Base-by-base conservation (phyloP, 2,888 invertebrate genomes). In the Carpatolechia fugitivella region DNA sequence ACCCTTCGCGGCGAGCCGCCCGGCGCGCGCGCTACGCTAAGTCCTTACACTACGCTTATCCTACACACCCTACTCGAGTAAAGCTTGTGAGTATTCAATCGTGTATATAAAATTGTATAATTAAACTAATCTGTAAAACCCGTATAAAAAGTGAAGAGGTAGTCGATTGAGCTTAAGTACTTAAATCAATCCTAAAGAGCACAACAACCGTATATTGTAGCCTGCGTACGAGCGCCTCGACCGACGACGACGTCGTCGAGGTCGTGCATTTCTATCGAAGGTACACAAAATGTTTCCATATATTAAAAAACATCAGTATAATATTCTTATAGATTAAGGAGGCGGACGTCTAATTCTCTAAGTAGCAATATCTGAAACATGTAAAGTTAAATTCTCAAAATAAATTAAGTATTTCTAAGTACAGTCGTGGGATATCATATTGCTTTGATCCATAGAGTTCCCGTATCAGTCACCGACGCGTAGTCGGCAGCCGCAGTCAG, bases 111-210 rank as follows among this genome's bases (percentile, higher is more conserved):
- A 79, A 85, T 85, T 90, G 89, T 90, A 90, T 89, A 89, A 89
- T 90, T 90, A 88, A 88, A 89, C 89, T 89, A 89, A 85, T 88
- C 83, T 89, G 87, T 88, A 89, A 82, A 89, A 90, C 89, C 90
- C 90, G 89, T 89, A 89, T 88, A 89, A 89, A 87, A 89, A 86
- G 83, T 87, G 87, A 88, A 89, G 89, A 89, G 89, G 89, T 90
- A 89, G 85, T 80, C 86, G 81, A 83, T 88, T 88, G 85, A 88
- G 88, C 87, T 88, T 89, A 86, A 88, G 89, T 88, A 87, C 86
- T 82, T 84, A 83, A 85, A 85, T 83, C 79, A 82, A 85, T 81
- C 78, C 78, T 82, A 78, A 81, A 79, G 79, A 80, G 79, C 81
- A 78, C 77, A 75, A 68, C 70, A 66, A 73, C 74, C 75, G 75